Base-by-base conservation (phyloP, 2,888 invertebrate genomes). In the Drosophila percnosoma region DNA sequence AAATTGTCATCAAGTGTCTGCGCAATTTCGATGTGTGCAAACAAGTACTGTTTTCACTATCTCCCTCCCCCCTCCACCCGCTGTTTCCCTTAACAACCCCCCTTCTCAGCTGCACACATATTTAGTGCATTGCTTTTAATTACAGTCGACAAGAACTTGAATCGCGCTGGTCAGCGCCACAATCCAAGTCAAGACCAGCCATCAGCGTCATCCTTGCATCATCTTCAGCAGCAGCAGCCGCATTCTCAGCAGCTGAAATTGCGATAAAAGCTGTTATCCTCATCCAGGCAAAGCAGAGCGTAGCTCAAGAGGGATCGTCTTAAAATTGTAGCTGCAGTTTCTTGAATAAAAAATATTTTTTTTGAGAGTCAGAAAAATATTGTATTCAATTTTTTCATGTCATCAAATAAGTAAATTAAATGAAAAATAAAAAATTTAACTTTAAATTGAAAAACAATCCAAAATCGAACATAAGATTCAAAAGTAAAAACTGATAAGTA, bases 1-100 rank as follows among this genome's bases (percentile, higher is more conserved):
- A 87, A 87, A 84, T 84, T 87, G 86, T 87, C 86, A 82, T 87
- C 87, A 89, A 87, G 85, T 87, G 85, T 86, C 85, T 83, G 77
- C 68, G 78, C 84, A 80, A 86, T 88, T 88, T 88, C 80, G 87
- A 79, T 85, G 89, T 88, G 85, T 88, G 85, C 89, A 85, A 85
- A 85, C 85, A 85, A 88, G 78, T 88, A 78, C 80, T 64, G 60
- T 64, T 38, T 70, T 36, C 29, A 48, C 10, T 31, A 15, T 33
- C 21, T 11, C 11, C 10, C 40, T 11, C 33, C 10, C 5, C 40
- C 24, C 24, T 31, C 36, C 34, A 24, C 40, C 38, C 6, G 15
- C 11, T 18, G 13, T 24, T 31, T 13, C n/a, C 42, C 31, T 15
- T 31, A 15, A 45, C n/a, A 7, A 33, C 0, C 33, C 27, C 11